Evolutionary conservation across 2,113 vertebrate species (phyloP).

Genomic region (Podilymbus podiceps): DNA sequence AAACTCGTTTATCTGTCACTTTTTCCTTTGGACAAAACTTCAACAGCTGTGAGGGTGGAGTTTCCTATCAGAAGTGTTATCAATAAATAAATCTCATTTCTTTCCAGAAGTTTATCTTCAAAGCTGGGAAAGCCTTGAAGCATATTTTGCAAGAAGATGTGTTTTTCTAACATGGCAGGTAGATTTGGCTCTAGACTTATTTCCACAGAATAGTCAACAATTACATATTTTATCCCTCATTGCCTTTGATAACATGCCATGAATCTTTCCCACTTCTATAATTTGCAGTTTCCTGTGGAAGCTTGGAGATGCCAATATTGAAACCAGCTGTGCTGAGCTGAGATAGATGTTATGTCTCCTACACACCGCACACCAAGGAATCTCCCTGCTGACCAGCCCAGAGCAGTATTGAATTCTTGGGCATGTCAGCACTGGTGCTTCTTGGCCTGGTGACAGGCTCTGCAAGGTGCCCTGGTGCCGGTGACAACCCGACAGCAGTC

Average conservation of each 20-base stretch:
- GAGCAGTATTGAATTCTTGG: background rate
- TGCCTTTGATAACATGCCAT: background rate
- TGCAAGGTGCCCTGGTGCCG: background rate
- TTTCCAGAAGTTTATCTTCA: background rate
- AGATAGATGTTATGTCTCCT: background rate
- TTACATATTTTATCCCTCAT: background rate
- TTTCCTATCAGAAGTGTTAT: background rate
- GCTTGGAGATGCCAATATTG: background rate
- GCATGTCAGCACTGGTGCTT: background rate
- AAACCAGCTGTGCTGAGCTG: background rate
- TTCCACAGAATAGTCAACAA: background rate
- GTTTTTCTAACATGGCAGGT: background rate
- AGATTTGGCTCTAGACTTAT: background rate
- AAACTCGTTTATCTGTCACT: background rate
- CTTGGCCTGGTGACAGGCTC: background rate
- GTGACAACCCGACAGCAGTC: background rate
- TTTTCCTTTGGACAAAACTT: background rate
- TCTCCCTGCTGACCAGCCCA: background rate
- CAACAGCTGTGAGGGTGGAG: background rate
- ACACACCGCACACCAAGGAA: background rate
- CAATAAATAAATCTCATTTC: background rate
- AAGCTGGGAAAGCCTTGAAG: background rate
- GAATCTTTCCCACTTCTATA: background rate
- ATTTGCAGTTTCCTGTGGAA: background rate
- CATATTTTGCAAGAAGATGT: background rate